A percentile compares a stretch with the other conserved stretches of the same genome.
Conservation (phyloP, 2,797 vertebrate genomes). For the Gobionotothen gibberifrons region DNA sequence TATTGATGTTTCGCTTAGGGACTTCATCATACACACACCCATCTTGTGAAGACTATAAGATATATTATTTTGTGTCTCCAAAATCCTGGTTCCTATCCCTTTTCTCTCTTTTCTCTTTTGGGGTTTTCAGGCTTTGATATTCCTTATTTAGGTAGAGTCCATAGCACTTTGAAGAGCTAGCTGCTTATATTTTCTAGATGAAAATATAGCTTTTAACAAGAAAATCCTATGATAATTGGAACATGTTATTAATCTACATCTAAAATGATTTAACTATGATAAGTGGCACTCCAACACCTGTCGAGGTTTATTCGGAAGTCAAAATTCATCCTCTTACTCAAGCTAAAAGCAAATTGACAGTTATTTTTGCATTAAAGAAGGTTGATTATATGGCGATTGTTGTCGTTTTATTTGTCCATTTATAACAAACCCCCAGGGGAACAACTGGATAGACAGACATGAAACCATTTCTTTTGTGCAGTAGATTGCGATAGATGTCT, state of each 20-base stretch:
- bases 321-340: conserved; percentile 5
- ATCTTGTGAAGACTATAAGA: conserved; percentile 22
- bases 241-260: conserved; percentile 64
- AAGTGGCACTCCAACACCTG: conserved; percentile 26
- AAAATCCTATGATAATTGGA: conserved; percentile 56
- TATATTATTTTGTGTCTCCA: conserved; percentile 16
- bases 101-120: conserved; percentile 46
- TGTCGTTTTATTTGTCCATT: no score
- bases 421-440: no score
- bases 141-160: conserved; percentile 74
- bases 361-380: not conserved
- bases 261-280: conserved; percentile 62
- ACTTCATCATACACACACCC: conserved; percentile 37
- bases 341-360: conserved; percentile 18
- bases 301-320: conserved; percentile 1
- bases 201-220: conserved; percentile 68
- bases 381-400: no score
- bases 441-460: not conserved
- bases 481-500: not conserved
- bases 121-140: conserved; percentile 74
- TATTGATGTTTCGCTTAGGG: conserved; percentile 55
- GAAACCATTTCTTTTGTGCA: not conserved
- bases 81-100: conserved; percentile 50
- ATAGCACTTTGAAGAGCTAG: conserved; percentile 70
- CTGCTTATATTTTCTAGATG: conserved; percentile 44